Evolutionary conservation across 2,113 vertebrate genomes (phyloP), one percentile per base, ranked within the genome.

Genomic region (Phocoena sinus): DNA sequence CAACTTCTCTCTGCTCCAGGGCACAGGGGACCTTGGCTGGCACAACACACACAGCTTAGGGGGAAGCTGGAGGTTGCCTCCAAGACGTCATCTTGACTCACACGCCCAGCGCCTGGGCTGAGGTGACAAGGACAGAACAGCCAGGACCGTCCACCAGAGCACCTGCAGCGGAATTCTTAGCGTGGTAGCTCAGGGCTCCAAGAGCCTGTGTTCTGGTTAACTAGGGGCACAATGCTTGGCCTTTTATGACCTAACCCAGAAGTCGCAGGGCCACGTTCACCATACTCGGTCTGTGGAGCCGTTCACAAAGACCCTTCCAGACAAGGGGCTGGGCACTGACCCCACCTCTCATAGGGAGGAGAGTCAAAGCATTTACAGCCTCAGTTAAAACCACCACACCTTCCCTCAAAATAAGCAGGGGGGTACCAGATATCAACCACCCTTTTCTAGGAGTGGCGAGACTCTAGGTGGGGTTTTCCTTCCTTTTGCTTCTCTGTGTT

Each of bases 91-190:
- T 3, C 56, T 58, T n/a, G 65, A 47, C 23, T 6, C 79, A 47
- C 38, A 47, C 1, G 4, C 17, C 67, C 8, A 4, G 58, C 1
- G 0, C 9, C 33, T 28, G 33, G 53, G 33, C 56, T 10, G 12
- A 31, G 41, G 25, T 15, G 41, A 15, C 80, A 31, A 62, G 91
- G 41, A 63, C 62, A 17, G 47, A 28, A 7, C 6, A 38, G 14
- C 65, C 12, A 33, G 1, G 53, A 14, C 0, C 0, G 14, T 13
- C 17, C 12, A 18, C 15, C 65, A 26, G 9, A 28, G 14, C 5
- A 0, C 14, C n/a, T 38, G 5, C 0, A 1, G 21, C 3, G 31
- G 63, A 2, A 25, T 53, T 15, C 44, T 18, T 62, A 38, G 15
- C 6, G 3, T 1, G 60, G 41, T 1, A 2, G 21, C 67, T 38